phyloP scores from a whole-genome alignment of 1,140 invertebrate genomes.

The Papilio aristodemus region DNA sequence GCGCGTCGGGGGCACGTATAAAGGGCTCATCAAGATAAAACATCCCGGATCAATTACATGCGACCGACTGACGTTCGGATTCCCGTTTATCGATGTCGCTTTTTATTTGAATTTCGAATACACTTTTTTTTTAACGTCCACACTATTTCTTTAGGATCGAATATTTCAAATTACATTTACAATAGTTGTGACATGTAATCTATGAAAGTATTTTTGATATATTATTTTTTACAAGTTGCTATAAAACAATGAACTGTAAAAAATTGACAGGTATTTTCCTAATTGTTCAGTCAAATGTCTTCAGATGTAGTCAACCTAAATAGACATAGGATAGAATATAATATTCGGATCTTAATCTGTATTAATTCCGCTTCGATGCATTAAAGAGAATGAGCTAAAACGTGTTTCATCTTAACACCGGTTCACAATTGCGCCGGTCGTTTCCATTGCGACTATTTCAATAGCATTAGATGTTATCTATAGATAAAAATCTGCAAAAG shows the following conservation, averaged over 20 bases:
- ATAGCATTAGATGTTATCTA: conserved; percentile 61
- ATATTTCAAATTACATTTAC: conserved; percentile 6
- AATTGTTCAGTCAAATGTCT: conserved; percentile 11
- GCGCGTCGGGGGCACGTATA: conserved; percentile 73
- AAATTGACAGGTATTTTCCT: background rate
- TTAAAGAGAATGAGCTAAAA: conserved; percentile 41
- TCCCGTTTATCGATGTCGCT: conserved; percentile 66
- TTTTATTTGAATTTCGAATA: conserved; percentile 49
- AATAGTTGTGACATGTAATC: conserved; percentile 15
- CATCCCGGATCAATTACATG: conserved; percentile 78
- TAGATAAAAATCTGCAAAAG: conserved; percentile 65
- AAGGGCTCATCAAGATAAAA: conserved; percentile 79
- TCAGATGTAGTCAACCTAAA: conserved; percentile 23
- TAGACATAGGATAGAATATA: background rate
- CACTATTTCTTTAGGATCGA: conserved; percentile 37
- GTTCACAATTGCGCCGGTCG: conserved; percentile 46
- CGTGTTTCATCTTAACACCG: conserved; percentile 51
- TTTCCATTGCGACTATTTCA: conserved; percentile 57
- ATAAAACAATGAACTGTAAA: background rate
- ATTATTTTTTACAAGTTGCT: conserved; percentile 4
- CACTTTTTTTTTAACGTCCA: conserved; percentile 47
- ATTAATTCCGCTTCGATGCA: conserved; percentile 44
- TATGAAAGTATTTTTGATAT: conserved; percentile 8
- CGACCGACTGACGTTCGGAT: conserved; percentile 70
- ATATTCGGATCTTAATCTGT: conserved; percentile 39